Percentiles rank a stretch among this genome's conserved stretches.
These are phyloP conservation scores for Zophobas atratus DNA, from an alignment of 1,140 invertebrate genomes.

Conservation along the genomic window DNA sequence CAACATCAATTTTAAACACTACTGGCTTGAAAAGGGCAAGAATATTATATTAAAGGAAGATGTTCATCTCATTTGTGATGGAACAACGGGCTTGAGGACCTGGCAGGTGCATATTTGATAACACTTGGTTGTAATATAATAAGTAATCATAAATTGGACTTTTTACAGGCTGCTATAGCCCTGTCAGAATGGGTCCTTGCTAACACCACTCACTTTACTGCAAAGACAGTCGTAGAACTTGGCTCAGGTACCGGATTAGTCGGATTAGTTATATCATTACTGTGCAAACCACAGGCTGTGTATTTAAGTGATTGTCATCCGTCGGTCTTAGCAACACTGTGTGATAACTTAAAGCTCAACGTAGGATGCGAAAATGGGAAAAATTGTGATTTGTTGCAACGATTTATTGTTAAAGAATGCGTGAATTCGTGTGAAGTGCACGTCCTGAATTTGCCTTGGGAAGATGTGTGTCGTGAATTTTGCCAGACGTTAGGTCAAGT, in stretches of 20 bases:
- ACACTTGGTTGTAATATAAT: conserved; percentile 11
- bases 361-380: conserved; percentile 29
- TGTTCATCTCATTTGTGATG: conserved; percentile 71
- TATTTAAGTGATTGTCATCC: conserved; percentile 73
- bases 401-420: conserved; percentile 6
- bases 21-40: conserved; percentile 63
- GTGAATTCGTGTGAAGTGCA: conserved; percentile 58
- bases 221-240: conserved; percentile 72
- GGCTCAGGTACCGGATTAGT: conserved; percentile 74
- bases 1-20: conserved; percentile 69
- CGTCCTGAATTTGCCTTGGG: conserved; percentile 70
- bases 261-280: conserved; percentile 68
- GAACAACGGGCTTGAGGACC: conserved; percentile 73
- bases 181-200: conserved; percentile 72
- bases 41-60: conserved; percentile 71
- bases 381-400: conserved; percentile 16
- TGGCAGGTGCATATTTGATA: conserved; percentile 67
- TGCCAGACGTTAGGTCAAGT: conserved; percentile 58
- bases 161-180: conserved; percentile 67
- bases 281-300: conserved; percentile 69
- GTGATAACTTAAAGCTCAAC: conserved; percentile 69
- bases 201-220: conserved; percentile 66
- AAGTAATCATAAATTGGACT: conserved; percentile 34
- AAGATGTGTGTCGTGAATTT: conserved; percentile 66
- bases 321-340: conserved; percentile 68